Evolutionary conservation across 2,797 vertebrate genomes (phyloP), one percentile per base, ranked within the genome.

Genomic region (Aulostomus chinensis): DNA sequence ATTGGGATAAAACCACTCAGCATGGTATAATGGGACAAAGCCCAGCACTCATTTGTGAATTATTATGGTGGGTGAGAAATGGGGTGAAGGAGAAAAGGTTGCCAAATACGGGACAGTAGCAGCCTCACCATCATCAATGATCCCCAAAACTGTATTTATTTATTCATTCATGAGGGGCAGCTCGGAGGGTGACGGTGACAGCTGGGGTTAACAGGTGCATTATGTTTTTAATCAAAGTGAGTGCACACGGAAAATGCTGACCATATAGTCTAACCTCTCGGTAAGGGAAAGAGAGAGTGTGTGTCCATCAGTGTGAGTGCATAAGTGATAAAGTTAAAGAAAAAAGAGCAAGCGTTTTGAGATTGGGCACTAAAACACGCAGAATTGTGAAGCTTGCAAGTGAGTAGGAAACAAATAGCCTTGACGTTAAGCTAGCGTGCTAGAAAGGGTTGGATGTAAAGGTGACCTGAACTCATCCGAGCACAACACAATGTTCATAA

Each of bases 181-280:
- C 59, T 45, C n/a, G n/a, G n/a, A n/a, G n/a, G n/a, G 29, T 49
- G 45, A 45, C 33, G 51, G 38, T 38, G 57, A 60, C 34, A 38
- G 41, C 66, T 54, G 35, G n/a, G 55, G 66, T 75, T 65, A 68
- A 80, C 70, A 78, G 28, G 74, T 86, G 73, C 62, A 76, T 77
- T 85, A 75, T 65, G 50, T 31, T 78, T 87, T 81, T 86, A 86
- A 86, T 88, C 83, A 85, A 84, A 80, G 38, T 84, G 66, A 86
- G 84, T 86, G 81, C 82, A 80, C 32, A 48, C 48, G 76, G 40
- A 78, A 85, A 84, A 73, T 83, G 81, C 80, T 85, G 80, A 88
- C 58, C 60, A 59, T 57, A 65, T 63, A 72, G 40, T 65, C 56
- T 67, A 69, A 80, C 64, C 40, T 68, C 58, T 41, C 45, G 49